phyloP scores from a whole-genome alignment of 1,140 invertebrate species.

The Drosophila sproati region DNA sequence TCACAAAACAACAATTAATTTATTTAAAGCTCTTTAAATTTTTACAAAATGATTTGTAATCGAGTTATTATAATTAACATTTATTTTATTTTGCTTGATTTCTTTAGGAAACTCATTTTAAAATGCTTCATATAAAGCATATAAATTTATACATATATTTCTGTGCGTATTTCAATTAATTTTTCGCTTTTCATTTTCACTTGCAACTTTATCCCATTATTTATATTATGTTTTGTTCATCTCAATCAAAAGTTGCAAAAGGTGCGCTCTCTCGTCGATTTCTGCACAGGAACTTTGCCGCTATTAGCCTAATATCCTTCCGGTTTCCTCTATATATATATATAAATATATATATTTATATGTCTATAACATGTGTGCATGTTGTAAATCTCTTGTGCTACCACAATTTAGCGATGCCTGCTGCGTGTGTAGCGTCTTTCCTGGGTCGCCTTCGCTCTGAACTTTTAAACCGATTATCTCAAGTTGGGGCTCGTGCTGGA shows the following conservation, averaged over 20 bases:
- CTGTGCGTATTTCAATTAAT: background rate
- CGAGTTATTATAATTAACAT: no score
- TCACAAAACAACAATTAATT: no score
- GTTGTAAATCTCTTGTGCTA: conserved; percentile 10
- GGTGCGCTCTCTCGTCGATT: background rate
- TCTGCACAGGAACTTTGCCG: background rate
- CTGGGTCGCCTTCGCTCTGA: conserved; percentile 61
- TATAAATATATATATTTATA: no score
- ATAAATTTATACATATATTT: no score
- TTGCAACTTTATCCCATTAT: conserved; percentile 1
- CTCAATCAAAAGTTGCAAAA: background rate
- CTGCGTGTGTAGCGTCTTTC: conserved; percentile 49
- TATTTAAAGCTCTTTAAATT: no score
- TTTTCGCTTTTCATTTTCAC: background rate
- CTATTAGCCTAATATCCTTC: conserved; percentile 17
- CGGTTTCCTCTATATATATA: conserved; percentile 9
- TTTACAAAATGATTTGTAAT: no score
- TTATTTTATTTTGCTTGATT: no score
- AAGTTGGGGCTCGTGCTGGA: conserved; percentile 42
- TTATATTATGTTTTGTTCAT: background rate
- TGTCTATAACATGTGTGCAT: background rate
- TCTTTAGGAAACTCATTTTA: no score
- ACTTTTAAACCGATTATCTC: conserved; percentile 31
- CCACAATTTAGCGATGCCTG: conserved; percentile 5
- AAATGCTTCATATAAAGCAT: no score